These are phyloP conservation scores for Condylura cristata DNA, from an alignment of 2,113 vertebrate species.

Conservation along the genomic window DNA sequence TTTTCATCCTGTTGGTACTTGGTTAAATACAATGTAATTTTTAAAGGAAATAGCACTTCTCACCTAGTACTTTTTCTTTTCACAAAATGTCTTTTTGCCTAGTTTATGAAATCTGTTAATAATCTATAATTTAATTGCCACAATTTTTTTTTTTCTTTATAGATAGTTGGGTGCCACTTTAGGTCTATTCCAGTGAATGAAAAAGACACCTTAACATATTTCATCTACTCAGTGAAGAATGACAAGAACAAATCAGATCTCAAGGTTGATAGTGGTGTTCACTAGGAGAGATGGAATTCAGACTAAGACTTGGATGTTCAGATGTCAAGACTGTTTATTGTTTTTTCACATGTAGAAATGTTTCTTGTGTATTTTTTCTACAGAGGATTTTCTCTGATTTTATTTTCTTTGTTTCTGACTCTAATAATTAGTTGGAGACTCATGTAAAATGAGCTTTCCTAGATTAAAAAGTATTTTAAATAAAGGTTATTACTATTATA, in stretches of 20 bases:
- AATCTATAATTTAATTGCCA: conserved; percentile 68
- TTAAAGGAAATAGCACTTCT: conserved; percentile 5
- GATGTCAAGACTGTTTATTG: conserved; percentile 80
- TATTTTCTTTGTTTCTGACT: conserved; percentile 88
- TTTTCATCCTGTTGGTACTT: conserved; percentile 23
- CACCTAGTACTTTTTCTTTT: conserved; percentile 33
- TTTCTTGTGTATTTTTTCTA: conserved; percentile 84
- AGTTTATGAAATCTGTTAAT: conserved; percentile 14
- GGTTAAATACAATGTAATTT: conserved; percentile 50
- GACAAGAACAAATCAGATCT: conserved; percentile 91
- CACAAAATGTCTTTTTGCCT: neutral
- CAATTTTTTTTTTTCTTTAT: conserved; percentile 76
- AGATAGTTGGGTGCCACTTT: conserved; percentile 93
- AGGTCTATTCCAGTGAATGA: conserved; percentile 92
- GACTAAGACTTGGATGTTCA: conserved; percentile 75
- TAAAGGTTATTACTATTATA: conserved; percentile 85
- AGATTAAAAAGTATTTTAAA: conserved; percentile 85
- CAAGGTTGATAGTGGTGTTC: conserved; percentile 88
- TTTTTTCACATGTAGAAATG: conserved; percentile 83
- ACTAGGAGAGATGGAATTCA: conserved; percentile 80
- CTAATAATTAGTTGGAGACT: conserved; percentile 82
- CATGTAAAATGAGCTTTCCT: conserved; percentile 74
- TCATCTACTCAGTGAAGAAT: conserved; percentile 92
- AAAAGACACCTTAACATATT: conserved; percentile 92
- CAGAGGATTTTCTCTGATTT: conserved; percentile 82